A percentile compares a stretch with the other conserved stretches of the same genome.
Conservation (phyloP, 2,888 invertebrate genomes). For the Diachrysia chrysitis region DNA sequence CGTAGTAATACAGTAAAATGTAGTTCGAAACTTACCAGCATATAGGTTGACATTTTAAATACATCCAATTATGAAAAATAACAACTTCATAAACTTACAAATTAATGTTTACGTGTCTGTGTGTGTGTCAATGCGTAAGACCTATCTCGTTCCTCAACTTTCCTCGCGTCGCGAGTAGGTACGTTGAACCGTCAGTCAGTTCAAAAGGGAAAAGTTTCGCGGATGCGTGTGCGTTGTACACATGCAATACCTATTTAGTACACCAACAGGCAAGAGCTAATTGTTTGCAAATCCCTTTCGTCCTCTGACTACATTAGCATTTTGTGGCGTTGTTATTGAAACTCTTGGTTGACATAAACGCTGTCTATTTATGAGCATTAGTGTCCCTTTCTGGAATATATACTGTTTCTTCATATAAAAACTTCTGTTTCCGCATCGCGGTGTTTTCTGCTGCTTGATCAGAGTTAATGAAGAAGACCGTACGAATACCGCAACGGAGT, state of each 20-base stretch:
- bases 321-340: constrained; percentile 13
- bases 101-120: constrained; percentile 45
- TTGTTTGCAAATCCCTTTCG: constrained; percentile 38
- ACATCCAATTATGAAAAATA: constrained; percentile 37
- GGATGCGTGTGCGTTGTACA: constrained; percentile 56
- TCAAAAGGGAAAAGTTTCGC: constrained; percentile 76
- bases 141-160: constrained; percentile 77
- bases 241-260: constrained; percentile 45
- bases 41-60: constrained; percentile 35
- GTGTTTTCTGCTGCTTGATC: constrained; percentile 67
- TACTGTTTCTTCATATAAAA: constrained; percentile 28
- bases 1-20: constrained; percentile 21
- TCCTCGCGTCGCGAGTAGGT: constrained; percentile 69
- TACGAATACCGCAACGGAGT: constrained; percentile 64
- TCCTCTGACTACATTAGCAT: constrained; percentile 13
- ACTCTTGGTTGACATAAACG: background rate
- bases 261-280: constrained; percentile 38
- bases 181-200: constrained; percentile 71
- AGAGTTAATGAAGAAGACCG: constrained; percentile 74
- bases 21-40: constrained; percentile 29
- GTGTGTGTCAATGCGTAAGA: constrained; percentile 59
- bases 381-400: constrained; percentile 13
- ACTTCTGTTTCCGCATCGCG: constrained; percentile 47
- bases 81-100: constrained; percentile 48
- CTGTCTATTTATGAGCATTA: background rate